Evolutionary conservation across 2,113 vertebrate species (phyloP), one percentile per base, ranked within the genome.

Genomic region (Nothoprocta pentlandii): DNA sequence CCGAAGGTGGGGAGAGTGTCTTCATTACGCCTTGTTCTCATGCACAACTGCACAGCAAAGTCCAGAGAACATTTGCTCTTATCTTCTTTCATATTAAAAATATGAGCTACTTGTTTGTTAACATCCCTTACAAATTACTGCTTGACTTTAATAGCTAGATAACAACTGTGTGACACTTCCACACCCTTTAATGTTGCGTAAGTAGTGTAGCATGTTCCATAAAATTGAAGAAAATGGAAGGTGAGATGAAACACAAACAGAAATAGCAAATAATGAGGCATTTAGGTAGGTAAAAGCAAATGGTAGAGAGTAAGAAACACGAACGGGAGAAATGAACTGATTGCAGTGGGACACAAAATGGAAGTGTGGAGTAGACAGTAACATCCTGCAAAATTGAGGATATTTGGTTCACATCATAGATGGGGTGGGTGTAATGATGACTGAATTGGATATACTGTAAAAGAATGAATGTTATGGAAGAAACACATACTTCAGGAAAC

Each of bases 111-210:
- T 70, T 94, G 92, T 95, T 70, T 94, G 92, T 95, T 95, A 95
- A 90, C 62, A 86, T 62, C 90, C 80, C 94, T 96, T 95, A 93
- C 70, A 90, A 89, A 95, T 95, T 93, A 73, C 83, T 79, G 88
- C 77, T 85, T 95, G 44, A 64, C 53, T 92, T 90, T 93, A 92
- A 87, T 84, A 95, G 90, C 6, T 1, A 92, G 82, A 90, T 95
- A 96, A 95, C 90, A 95, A 94, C 88, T 0, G 34, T 49, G 54
- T 93, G 56, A 28, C 90, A 92, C 92, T 93, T 95, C 94, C 85
- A 91, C 93, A 92, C 90, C 93, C 95, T 94, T 94, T 94, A 94
- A 93, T 90, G 68, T 86, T 95, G 93, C 92, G 91, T 95, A 96
- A 95, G 76, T 90, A 94, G 70, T 41, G 63, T 78, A 97, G 91